phyloP scores from a whole-genome alignment of 2,797 vertebrate species.

The Gephyroberyx darwinii region DNA sequence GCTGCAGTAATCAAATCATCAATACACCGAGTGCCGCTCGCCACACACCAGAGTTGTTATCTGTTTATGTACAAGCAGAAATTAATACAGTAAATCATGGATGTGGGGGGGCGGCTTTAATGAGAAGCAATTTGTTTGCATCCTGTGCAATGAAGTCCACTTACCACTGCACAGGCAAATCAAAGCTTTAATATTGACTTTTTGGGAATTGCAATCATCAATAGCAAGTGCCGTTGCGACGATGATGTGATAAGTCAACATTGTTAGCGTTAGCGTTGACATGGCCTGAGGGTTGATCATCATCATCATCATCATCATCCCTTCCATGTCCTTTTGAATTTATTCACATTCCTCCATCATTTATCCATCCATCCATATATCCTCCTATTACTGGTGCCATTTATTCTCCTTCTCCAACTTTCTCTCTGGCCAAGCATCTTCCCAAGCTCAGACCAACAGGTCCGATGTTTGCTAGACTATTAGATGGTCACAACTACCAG shows the following conservation, averaged over 20 bases:
- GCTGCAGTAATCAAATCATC: slow-evolving; percentile 51
- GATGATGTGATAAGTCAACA: background rate
- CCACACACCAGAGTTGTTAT: slow-evolving; percentile 17
- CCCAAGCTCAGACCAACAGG: too few species aligned
- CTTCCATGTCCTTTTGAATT: background rate
- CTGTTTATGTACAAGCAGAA: slow-evolving; percentile 32
- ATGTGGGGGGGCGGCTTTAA: slow-evolving; percentile 8
- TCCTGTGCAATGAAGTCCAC: background rate
- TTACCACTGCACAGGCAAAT: slow-evolving; percentile 8
- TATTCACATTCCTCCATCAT: background rate
- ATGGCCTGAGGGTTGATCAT: too few species aligned
- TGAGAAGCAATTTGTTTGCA: slow-evolving; percentile 27
- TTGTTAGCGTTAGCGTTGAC: background rate
- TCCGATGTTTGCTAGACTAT: too few species aligned
- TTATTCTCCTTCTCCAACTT: background rate
- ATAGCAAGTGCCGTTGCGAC: background rate
- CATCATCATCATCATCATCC: background rate
- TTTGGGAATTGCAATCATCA: slow-evolving; percentile 8
- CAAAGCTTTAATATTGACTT: slow-evolving; percentile 28
- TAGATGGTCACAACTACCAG: too few species aligned
- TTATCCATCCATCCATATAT: background rate
- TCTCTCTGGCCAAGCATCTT: too few species aligned
- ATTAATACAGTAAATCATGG: slow-evolving; percentile 30
- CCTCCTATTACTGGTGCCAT: background rate
- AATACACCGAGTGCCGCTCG: background rate